phyloP scores from a whole-genome alignment of 2,888 invertebrate species.

The Metacarcinus magister region DNA sequence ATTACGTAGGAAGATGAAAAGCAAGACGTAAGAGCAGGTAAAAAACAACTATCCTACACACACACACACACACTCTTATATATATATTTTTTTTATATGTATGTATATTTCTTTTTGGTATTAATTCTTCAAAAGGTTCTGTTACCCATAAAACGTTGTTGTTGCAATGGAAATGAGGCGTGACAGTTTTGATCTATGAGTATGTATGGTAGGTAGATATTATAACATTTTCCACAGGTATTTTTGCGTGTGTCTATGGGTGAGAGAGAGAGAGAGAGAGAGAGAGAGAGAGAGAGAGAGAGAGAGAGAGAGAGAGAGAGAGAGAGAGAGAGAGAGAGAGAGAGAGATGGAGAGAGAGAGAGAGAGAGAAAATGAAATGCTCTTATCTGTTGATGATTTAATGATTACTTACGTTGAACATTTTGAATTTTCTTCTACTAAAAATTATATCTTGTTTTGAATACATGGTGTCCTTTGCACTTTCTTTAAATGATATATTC shows the following conservation, averaged over 20 bases:
- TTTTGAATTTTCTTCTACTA: too few species aligned
- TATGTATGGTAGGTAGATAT: not conserved
- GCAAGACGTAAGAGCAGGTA: not conserved
- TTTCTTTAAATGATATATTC: too few species aligned
- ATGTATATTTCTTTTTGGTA: not conserved
- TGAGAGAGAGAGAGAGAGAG: not conserved
- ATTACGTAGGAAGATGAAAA: not conserved
- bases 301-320: not conserved
- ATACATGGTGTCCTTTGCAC: too few species aligned
- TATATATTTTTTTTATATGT: not conserved
- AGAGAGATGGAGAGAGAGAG: not conserved
- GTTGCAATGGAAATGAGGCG: not conserved
- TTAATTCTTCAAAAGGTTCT: not conserved
- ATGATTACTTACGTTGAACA: too few species aligned
- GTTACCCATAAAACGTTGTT: not conserved
- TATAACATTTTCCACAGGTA: not conserved
- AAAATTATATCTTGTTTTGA: too few species aligned
- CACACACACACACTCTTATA: not conserved
- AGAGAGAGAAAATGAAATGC: not conserved
- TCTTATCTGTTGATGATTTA: too few species aligned
- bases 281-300: not conserved
- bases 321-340: not conserved
- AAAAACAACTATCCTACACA: not conserved
- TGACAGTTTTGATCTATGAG: not conserved
- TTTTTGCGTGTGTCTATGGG: not conserved